Conservation (phyloP, 2,113 vertebrate genomes). For the Phyllostomus hastatus region DNA sequence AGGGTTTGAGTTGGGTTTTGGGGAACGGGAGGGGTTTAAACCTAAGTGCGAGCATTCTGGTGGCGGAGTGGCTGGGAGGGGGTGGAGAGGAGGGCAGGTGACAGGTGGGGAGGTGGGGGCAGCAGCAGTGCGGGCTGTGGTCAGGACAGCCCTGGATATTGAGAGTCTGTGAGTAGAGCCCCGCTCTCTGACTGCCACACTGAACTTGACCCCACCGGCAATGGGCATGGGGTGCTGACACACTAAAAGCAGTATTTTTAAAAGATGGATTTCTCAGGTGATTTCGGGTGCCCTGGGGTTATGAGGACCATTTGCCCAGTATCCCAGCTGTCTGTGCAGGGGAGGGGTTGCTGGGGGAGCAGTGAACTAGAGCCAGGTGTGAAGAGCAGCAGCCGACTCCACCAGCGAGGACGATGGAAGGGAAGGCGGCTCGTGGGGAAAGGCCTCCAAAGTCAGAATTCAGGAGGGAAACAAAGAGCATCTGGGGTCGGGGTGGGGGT, state of each 20-base stretch:
- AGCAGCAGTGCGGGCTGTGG: neutral
- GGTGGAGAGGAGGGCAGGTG: neutral
- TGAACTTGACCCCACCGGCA: neutral
- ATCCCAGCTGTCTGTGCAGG: no score
- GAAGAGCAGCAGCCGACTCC: neutral
- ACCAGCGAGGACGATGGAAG: accelerated
- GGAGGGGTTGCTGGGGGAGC: neutral
- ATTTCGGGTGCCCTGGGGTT: neutral
- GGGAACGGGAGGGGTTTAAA: neutral
- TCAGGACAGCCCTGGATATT: accelerated
- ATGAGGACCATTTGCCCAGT: no score
- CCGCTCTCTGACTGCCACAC: accelerated
- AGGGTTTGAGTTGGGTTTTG: neutral
- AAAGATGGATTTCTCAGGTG: neutral
- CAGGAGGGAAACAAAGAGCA: neutral
- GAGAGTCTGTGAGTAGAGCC: neutral
- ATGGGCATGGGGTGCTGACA: accelerated
- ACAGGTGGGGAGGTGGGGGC: neutral
- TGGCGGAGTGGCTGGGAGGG: neutral
- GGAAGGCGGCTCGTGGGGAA: neutral
- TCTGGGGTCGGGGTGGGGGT: no score
- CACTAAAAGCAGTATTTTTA: neutral
- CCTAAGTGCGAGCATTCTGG: neutral
- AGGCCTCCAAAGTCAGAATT: neutral
- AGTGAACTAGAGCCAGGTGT: neutral